Evolutionary conservation across 2,113 vertebrate genomes (phyloP), one percentile per base, ranked within the genome.

Genomic region (Peromyscus californicus): DNA sequence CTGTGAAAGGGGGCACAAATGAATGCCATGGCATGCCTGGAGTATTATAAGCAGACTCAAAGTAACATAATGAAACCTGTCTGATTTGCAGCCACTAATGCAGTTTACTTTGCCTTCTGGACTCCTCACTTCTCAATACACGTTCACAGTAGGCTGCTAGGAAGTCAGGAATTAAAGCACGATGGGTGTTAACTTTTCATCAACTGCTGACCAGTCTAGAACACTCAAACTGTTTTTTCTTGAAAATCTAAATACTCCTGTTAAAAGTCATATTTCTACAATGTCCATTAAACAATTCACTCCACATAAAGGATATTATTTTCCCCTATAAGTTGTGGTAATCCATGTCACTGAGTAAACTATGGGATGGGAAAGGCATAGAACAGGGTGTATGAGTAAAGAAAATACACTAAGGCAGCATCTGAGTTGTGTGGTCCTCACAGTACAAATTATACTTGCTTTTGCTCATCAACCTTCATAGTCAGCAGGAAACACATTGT

Each of bases 381-480:
- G 16, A 74, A 39, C 11, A 74, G 29, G 11, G 39, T 57, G 0
- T 19, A 12, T 42, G 24, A 88, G 42, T 4, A 78, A 91, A 61
- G 10, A 67, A 65, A 67, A 80, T 36, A 69, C 39, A 5, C 7
- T 89, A 69, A 54, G 22, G 29, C 22, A 88, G 19, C 4, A 21
- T 93, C 85, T 85, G 76, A 93, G 10, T 48, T 88, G 65, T 51
- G 13, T 11, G 48, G 42, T 67, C 39, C 39, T 94, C 19, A 83
- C 10, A 36, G 9, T 48, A 75, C 48, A 90, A 87, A 92, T 76
- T 70, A 42, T 45, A 82, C 90, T 22, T 88, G 69, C n/a, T 97
- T 96, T 86, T 84, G 80, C 89, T 90, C 61, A 93, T 85, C 91
- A 97, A 93, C 51, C 75, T 96, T 93, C 70, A 67, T 48, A 72